Evolutionary conservation across 2,797 vertebrate genomes (phyloP).

Genomic region (Alfaro cultratus): DNA sequence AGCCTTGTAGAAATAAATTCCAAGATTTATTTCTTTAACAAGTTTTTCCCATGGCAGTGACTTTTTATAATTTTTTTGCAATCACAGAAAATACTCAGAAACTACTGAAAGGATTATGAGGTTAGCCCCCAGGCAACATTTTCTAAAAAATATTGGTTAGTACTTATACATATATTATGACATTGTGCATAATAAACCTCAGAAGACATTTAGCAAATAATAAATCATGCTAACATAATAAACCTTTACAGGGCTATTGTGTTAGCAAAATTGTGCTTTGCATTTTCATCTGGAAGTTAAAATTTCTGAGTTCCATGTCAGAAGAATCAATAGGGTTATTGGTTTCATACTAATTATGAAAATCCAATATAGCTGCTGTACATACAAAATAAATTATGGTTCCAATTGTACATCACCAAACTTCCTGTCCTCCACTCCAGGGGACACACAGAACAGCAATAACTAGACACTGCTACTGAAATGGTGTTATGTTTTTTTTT

Average conservation of each 20-base stretch:
- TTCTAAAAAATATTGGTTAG: neutral
- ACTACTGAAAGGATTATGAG: neutral
- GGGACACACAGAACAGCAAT: neutral
- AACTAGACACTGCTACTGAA: neutral
- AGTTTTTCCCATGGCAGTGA: conserved; percentile 4
- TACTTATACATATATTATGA: too few relatives aligned
- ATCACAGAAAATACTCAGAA: conserved; percentile 13
- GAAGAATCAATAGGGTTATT: neutral
- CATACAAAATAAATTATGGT: neutral
- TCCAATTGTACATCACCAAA: neutral
- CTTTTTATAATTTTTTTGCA: conserved; percentile 9
- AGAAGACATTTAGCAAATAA: neutral
- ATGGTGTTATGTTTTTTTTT: neutral
- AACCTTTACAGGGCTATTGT: neutral
- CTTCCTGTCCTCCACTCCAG: neutral
- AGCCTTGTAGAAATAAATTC: neutral
- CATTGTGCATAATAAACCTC: neutral
- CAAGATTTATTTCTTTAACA: neutral
- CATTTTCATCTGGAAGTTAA: neutral
- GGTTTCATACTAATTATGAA: neutral
- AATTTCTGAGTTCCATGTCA: neutral
- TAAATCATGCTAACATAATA: neutral
- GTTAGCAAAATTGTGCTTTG: neutral
- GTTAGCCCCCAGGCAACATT: neutral
- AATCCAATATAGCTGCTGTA: neutral